Percentiles rank a stretch among this genome's conserved stretches.
phyloP scores from a whole-genome alignment of 2,113 vertebrate species.

The Propithecus coquereli region DNA sequence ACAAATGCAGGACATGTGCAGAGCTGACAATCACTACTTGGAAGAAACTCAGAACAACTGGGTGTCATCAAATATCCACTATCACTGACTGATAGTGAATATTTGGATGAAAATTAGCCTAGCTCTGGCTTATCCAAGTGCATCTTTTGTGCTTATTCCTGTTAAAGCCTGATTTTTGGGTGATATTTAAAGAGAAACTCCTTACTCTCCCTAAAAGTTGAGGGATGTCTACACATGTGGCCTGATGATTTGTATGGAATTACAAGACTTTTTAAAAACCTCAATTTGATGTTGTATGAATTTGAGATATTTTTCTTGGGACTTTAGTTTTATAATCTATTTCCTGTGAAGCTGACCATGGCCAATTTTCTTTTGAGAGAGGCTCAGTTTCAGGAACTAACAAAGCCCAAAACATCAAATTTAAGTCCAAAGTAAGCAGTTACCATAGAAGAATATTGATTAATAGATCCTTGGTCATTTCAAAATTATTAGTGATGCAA shows the following conservation, averaged over 20 bases:
- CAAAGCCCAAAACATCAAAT: conserved; percentile 65
- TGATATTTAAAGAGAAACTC: conserved; percentile 54
- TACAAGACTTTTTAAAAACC: conserved; percentile 66
- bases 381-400: conserved; percentile 64
- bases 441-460: conserved; percentile 73
- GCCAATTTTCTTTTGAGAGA: conserved; percentile 73
- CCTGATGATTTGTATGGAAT: conserved; percentile 25
- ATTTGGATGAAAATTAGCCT: background rate
- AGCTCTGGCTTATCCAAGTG: background rate
- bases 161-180: conserved; percentile 40
- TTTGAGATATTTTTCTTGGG: conserved; percentile 80
- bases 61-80: background rate
- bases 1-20: background rate
- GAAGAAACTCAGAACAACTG: background rate
- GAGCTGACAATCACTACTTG: background rate
- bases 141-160: conserved; percentile 14
- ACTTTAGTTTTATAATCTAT: conserved; percentile 70
- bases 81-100: background rate
- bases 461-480: conserved; percentile 52
- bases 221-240: conserved; percentile 18
- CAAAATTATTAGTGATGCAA: conserved; percentile 31
- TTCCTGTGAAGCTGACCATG: conserved; percentile 64
- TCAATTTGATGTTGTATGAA: conserved; percentile 60
- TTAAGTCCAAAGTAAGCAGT: conserved; percentile 77
- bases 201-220: conserved; percentile 11